A percentile compares a stretch with the other conserved stretches of the same genome.
phyloP scores from a whole-genome alignment of 1,140 invertebrate genomes.

The Patella vulgata region DNA sequence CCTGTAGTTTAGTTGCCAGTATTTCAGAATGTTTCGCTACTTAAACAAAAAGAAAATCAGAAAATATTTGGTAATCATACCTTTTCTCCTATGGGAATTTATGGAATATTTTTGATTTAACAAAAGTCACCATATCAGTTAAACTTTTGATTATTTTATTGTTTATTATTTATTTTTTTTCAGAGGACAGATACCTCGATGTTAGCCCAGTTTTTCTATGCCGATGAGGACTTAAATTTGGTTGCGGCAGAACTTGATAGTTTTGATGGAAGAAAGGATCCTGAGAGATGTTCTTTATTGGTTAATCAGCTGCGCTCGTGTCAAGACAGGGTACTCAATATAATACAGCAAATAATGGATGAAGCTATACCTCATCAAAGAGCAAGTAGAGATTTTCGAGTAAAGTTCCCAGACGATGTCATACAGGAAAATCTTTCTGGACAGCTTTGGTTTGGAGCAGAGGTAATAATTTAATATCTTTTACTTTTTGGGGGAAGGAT shows the following conservation, averaged over 20 bases:
- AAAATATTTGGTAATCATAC: too few relatives aligned
- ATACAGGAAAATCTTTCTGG: constrained; percentile 97
- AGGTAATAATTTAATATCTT: constrained; percentile 74
- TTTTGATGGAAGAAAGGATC: constrained; percentile 97
- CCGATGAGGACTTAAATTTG: constrained; percentile 94
- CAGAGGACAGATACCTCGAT: constrained; percentile 93
- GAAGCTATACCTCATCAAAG: constrained; percentile 87
- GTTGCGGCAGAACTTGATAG: constrained; percentile 96
- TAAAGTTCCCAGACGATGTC: constrained; percentile 99
- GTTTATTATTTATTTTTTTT: constrained; percentile 23
- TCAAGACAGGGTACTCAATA: constrained; percentile 76
- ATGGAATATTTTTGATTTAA: too few relatives aligned
- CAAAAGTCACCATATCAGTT: too few relatives aligned
- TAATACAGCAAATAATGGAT: constrained; percentile 95
- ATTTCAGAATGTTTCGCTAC: too few relatives aligned
- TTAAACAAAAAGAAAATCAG: too few relatives aligned
- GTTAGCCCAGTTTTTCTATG: constrained; percentile 97
- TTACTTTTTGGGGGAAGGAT: background rate
- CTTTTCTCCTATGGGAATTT: too few relatives aligned
- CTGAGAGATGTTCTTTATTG: constrained; percentile 91
- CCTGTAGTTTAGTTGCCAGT: too few relatives aligned
- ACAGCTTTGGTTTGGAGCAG: constrained; percentile 99
- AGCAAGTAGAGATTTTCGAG: constrained; percentile 93
- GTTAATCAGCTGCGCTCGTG: constrained; percentile 86
- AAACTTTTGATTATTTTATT: too few relatives aligned